A percentile compares a stretch with the other conserved stretches of the same genome.
These are phyloP conservation scores for Dynastes grantii DNA, from an alignment of 2,888 invertebrate species.

Conservation along the genomic window DNA sequence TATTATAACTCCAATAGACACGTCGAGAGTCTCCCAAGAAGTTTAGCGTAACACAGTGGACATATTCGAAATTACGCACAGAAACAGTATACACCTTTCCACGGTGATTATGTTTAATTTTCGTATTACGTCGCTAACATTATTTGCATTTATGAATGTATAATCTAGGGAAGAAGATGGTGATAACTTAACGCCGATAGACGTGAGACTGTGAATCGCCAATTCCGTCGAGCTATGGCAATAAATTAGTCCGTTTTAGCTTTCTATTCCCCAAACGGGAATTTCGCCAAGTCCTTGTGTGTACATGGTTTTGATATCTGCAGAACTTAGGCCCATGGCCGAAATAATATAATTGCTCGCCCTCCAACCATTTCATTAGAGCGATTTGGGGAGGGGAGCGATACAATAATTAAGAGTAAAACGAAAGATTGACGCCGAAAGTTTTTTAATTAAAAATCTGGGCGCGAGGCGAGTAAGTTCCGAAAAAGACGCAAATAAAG, in stretches of 20 bases:
- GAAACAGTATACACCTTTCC: neutral
- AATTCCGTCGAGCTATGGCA: neutral
- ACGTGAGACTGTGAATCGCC: neutral
- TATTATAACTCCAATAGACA: no score
- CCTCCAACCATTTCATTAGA: neutral
- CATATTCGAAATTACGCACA: constrained; percentile 2
- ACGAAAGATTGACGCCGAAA: neutral
- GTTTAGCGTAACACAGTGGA: neutral
- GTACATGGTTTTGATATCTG: neutral
- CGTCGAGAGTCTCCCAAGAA: no score
- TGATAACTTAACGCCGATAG: neutral
- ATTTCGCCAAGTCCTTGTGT: neutral
- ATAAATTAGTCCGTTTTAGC: constrained; percentile 3
- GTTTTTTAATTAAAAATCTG: constrained; percentile 14
- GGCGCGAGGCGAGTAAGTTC: neutral
- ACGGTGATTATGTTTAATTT: neutral
- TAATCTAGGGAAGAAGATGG: neutral
- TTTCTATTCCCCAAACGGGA: neutral
- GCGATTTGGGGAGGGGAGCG: neutral
- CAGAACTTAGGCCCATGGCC: neutral
- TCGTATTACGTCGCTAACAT: neutral
- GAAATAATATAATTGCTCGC: constrained; percentile 1
- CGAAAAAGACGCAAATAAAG: constrained; percentile 5
- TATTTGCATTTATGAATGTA: constrained; percentile 13
- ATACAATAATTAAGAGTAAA: neutral